Evolutionary conservation across 2,113 vertebrate genomes (phyloP), one percentile per base, ranked within the genome.

Genomic region (Illadopsis cleaveri): DNA sequence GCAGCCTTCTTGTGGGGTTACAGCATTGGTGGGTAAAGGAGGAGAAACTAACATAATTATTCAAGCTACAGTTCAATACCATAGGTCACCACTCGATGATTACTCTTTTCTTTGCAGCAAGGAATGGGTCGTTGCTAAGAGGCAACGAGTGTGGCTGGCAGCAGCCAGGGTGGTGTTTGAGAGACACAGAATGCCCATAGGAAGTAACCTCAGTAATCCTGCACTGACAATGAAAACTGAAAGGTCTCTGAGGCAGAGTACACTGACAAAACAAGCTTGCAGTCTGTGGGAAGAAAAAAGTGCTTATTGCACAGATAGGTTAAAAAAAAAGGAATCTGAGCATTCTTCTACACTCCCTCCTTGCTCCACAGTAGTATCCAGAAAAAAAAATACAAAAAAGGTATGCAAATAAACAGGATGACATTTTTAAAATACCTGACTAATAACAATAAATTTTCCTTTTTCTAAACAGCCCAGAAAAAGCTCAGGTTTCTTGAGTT

Each of bases 251-350:
- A 77, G 30, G n/a, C 13, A 68, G 35, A 58, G 31, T 56, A 57
- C 72, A 45, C 20, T 65, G 24, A 7, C 44, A 62, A 54, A 47
- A 45, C 12, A 85, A 68, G 5, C 6, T 76, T 71, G 17, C 27
- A 72, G 13, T 33, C 20, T 30, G 20, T 35, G 15, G 4, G 23
- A 64, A 64, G 28, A 10, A 82, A 44, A 56, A 89, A 48, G 1
- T 0, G 0, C 17, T 75, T 57, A n/a, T 15, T 18, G 53, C 62
- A 50, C 20, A 30, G 4, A 31, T 6, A 37, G 2, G 18, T 25
- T 24, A 7, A 14, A 66, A 76, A 58, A 58, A 38, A 37, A 50
- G 4, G 5, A 87, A 13, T 12, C 19, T 15, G 31, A 82, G 12
- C 3, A 37, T 44, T 44, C 7, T 33, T 78, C 18, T 62, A n/a